Evolutionary conservation across 2,113 vertebrate genomes (phyloP).

Genomic region (Struthio camelus): DNA sequence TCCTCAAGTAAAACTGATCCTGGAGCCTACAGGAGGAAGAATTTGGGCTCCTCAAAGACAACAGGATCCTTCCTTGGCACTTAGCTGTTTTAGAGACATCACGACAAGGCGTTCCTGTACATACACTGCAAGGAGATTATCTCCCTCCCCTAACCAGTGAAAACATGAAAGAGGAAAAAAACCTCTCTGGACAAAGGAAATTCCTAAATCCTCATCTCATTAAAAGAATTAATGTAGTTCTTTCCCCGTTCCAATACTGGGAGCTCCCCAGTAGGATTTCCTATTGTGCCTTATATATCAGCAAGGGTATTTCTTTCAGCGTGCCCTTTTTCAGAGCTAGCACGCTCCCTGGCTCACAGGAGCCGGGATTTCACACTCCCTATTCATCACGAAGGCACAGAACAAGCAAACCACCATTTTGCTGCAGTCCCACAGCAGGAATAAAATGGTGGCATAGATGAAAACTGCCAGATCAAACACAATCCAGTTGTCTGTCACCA

Average conservation of each 20-base stretch:
- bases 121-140: background rate
- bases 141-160: background rate
- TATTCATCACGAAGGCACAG: background rate
- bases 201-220: constrained; percentile 53
- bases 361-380: constrained; percentile 28
- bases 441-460: constrained; percentile 68
- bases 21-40: background rate
- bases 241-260: fast-evolving
- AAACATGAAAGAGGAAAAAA: background rate
- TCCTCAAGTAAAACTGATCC: background rate
- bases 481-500: constrained; percentile 52
- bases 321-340: background rate
- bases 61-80: background rate
- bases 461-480: constrained; percentile 69
- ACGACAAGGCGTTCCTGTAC: background rate
- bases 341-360: background rate
- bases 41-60: background rate
- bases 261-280: background rate
- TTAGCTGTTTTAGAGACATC: background rate
- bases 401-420: constrained; percentile 67
- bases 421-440: constrained; percentile 53
- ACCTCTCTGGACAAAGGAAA: constrained; percentile 16
- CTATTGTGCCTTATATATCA: background rate
- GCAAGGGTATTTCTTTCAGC: background rate
- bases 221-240: constrained; percentile 19